Conservation (phyloP, 2,113 vertebrate species). For the Periophthalmodon schlosseri region DNA sequence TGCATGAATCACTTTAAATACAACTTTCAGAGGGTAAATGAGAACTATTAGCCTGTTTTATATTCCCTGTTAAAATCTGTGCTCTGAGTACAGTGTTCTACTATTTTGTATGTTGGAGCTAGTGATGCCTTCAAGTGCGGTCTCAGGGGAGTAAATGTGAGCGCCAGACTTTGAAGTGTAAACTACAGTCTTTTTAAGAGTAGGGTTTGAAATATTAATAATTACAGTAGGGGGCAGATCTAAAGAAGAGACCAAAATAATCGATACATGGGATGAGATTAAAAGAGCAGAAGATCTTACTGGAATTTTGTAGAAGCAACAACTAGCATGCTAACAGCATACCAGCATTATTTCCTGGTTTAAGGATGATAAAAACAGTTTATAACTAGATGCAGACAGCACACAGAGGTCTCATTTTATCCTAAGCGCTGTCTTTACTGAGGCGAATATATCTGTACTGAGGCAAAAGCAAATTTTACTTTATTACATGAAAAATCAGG, state of each 20-base stretch:
- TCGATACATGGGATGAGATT: not conserved
- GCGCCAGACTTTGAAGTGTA: conserved; percentile 8
- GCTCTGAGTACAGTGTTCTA: not conserved
- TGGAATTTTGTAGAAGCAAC: not conserved
- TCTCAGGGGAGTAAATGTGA: conserved; percentile 1
- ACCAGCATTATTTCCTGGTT: too few species aligned
- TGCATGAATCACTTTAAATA: too few species aligned
- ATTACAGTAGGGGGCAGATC: conserved; percentile 3
- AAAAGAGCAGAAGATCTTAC: not conserved
- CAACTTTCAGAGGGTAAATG: too few species aligned
- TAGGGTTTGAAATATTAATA: conserved; percentile 4
- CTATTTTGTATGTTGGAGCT: not conserved
- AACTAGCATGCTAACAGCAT: too few species aligned
- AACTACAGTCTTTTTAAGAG: not conserved
- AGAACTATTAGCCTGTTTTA: not conserved
- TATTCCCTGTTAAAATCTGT: not conserved
- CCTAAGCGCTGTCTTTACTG: too few species aligned
- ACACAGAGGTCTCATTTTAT: too few species aligned
- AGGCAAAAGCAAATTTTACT: too few species aligned
- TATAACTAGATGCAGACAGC: not conserved
- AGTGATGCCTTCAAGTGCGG: not conserved
- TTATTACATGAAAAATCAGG: too few species aligned
- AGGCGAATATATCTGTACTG: too few species aligned
- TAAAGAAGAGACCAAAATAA: conserved; percentile 4
- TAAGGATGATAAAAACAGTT: too few species aligned